Evolutionary conservation across 2,888 invertebrate species (phyloP), one percentile per base, ranked within the genome.

Genomic region (Meandrusa payeni): DNA sequence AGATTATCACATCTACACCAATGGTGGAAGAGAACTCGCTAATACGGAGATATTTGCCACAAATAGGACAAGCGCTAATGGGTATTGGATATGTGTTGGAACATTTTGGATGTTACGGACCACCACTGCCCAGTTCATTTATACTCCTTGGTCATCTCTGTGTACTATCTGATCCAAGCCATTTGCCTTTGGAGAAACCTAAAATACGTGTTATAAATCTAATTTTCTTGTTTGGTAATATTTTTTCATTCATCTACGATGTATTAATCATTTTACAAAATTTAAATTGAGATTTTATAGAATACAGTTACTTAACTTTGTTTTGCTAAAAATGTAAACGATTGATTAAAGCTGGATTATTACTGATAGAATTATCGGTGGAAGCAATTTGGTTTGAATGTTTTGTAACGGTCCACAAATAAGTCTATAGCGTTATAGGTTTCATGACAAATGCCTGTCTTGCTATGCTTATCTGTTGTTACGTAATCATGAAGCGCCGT

Each of bases 21-120:
- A 76, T 74, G 73, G 47, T 64, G 40, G 47, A 66, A 41, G 40
- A 62, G 28, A 41, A 55, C 15, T 48, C 47, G 7, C 28, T 59
- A 17, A 3, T 74, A 10, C 52, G 62, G 26, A n/a, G 51, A 29
- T 78, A 70, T 51, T 50, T 78, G 43, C 74, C 82, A 10, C 74
- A 72, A 48, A 31, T 75, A 7, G 85, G 83, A 19, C 78, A 82
- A 42, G 49, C 55, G 19, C 33, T 83, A 17, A 80, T 85, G 81
- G 73, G 69, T 1, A 1, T 76, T 10, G 85, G 83, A n/a, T 82
- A 80, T 52, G 36, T 71, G 5, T 43, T 83, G 20, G 78, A 83
- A 49, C 77, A 78, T 37, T 52, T 77, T 4, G 65, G 66, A n/a
- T 51, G 49, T 40, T 39, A 72, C 0, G 52, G 57, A 1, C 69